Evolutionary conservation across 2,888 invertebrate genomes (phyloP).

Genomic region (Dolichopus griseipennis): DNA sequence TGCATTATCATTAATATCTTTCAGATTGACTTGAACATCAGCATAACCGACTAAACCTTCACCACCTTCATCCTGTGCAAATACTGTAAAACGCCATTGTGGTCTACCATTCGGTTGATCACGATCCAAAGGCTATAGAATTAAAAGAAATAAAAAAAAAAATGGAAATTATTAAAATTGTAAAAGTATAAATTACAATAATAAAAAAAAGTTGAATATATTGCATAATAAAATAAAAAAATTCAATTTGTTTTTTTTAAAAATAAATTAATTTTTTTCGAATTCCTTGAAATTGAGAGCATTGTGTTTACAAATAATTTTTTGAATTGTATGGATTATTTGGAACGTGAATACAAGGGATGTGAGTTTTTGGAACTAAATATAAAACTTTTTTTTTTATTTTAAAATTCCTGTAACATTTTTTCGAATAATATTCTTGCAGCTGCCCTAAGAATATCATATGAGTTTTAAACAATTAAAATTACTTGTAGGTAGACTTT

Average conservation of each 20-base stretch:
- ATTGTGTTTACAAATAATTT: too few relatives aligned
- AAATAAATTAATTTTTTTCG: too few relatives aligned
- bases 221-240: not conserved
- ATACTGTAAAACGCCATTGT: conserved; percentile 92
- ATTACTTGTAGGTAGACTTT: not conserved
- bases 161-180: conserved; percentile 15
- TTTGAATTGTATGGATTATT: too few relatives aligned
- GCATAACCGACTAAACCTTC: conserved; percentile 94
- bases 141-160: conserved; percentile 17
- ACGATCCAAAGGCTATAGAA: conserved; percentile 78
- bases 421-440: too few relatives aligned
- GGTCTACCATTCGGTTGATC: conserved; percentile 95
- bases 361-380: too few relatives aligned
- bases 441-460: too few relatives aligned
- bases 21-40: conserved; percentile 93
- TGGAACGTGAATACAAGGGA: too few relatives aligned
- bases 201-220: not conserved
- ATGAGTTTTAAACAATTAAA: conserved; percentile 7
- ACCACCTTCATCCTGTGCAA: conserved; percentile 92
- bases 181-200: conserved; percentile 9
- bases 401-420: too few relatives aligned
- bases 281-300: too few relatives aligned
- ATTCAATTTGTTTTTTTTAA: conserved; percentile 6
- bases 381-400: too few relatives aligned
- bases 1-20: conserved; percentile 96